Evolutionary conservation across 1,140 invertebrate genomes (phyloP), one percentile per base, ranked within the genome.

Genomic region (Diuraphis noxia): DNA sequence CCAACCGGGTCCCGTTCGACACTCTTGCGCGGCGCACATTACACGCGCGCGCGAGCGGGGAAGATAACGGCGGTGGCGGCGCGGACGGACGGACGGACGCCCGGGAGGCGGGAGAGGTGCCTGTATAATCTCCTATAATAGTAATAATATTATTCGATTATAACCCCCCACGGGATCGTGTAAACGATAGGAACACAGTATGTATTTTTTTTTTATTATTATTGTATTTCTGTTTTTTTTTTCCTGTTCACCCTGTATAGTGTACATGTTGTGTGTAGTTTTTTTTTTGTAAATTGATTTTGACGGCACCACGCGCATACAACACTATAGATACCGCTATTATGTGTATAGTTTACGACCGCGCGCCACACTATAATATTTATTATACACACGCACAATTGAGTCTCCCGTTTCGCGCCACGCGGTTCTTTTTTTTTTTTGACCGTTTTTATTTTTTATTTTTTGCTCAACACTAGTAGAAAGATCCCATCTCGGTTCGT

Each of bases 101-200:
- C 88, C 88, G 88, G 86, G n/a, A 56, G 49, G 23, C 85, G 85
- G 87, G 23, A 72, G 23, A 63, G 38, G 40, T 90, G 79, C 52
- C 21, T 41, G n/a, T 49, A n/a, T 88, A 63, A 91, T 91, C 89
- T 91, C 43, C 56, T 46, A 52, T 82, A 91, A 52, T 91, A 49
- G 46, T 91, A 91, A 72, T 72, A 72, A 91, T 91, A 82, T 91
- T 91, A 91, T 91, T 91, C 89, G 89, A 91, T 91, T 82, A 91
- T 91, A 82, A 91, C 81, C 89, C 77, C 34, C 56, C 77, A 38
- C 41, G 89, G 89, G 77, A 91, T 91, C 89, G 89, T 91, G 89
- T 91, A 91, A 91, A 91, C 77, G 89, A 91, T 91, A 91, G 89
- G 41, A 82, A 91, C 89, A 81, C 23, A 17, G 41, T 91, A n/a